A percentile compares a stretch with the other conserved stretches of the same genome.
phyloP scores from a whole-genome alignment of 2,113 vertebrate species.

The Paedocypris sp. region DNA sequence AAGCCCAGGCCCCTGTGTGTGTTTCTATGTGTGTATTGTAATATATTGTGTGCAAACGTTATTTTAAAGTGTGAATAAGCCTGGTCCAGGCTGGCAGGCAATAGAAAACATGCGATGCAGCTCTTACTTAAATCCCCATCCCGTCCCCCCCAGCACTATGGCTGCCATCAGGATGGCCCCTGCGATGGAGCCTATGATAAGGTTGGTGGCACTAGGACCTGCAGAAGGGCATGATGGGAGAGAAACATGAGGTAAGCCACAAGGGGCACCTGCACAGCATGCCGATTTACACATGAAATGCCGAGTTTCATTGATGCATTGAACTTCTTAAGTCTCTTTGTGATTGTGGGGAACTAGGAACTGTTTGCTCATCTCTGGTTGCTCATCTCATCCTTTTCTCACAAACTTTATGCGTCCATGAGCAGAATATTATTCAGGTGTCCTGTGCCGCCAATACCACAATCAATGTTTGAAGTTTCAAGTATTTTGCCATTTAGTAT shows the following conservation, averaged over 20 bases:
- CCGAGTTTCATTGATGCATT: slow-evolving; percentile 8
- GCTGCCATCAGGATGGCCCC: slow-evolving; percentile 99
- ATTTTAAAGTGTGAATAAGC: slow-evolving; percentile 24
- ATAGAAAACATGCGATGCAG: slow-evolving; percentile 73
- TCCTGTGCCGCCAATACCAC: too few relatives aligned
- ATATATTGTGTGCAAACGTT: slow-evolving; percentile 1
- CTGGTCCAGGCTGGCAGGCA: slow-evolving; percentile 40
- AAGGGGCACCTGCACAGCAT: slow-evolving; percentile 29
- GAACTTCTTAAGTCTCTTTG: background rate
- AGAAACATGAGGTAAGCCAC: slow-evolving; percentile 67
- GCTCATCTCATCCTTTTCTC: background rate
- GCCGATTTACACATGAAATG: slow-evolving; percentile 33
- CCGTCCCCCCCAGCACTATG: slow-evolving; percentile 99
- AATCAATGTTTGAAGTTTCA: too few relatives aligned
- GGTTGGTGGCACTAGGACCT: slow-evolving; percentile 99
- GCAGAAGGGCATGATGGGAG: slow-evolving; percentile 90
- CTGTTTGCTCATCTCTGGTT: background rate
- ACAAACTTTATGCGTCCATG: too few relatives aligned
- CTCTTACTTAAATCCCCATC: slow-evolving; percentile 99
- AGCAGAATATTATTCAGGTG: too few relatives aligned
- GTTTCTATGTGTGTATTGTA: background rate
- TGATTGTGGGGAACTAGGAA: background rate
- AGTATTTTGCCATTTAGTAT: too few relatives aligned
- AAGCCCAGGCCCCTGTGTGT: slow-evolving; percentile 80
- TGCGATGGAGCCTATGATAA: slow-evolving; percentile 99